Conservation (phyloP, 1,140 invertebrate species). For the Cydia strobilella region DNA sequence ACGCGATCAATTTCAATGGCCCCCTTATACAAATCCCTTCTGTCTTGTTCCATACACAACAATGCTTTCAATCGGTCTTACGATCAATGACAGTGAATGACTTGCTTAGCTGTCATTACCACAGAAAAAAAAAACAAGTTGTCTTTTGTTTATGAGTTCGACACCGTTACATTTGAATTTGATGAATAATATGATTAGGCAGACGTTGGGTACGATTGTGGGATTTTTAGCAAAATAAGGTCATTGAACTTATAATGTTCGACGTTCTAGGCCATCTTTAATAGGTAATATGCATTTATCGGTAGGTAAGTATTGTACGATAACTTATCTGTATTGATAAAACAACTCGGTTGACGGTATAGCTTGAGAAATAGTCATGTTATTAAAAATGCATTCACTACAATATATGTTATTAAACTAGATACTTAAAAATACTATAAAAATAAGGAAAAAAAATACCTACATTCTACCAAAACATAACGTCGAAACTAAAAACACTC, state of each 20-base stretch:
- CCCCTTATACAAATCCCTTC: slow-evolving; percentile 77
- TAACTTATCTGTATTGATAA: slow-evolving; percentile 75
- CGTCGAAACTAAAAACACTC: slow-evolving; percentile 59
- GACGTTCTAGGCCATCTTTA: slow-evolving; percentile 24
- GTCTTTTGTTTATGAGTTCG: slow-evolving; percentile 3
- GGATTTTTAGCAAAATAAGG: slow-evolving; percentile 8
- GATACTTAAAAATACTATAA: slow-evolving; percentile 42
- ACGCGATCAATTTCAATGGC: slow-evolving; percentile 77
- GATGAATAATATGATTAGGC: neutral
- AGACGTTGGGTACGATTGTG: neutral
- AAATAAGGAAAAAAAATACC: slow-evolving; percentile 44
- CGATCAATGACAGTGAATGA: slow-evolving; percentile 30
- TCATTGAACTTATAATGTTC: slow-evolving; percentile 5
- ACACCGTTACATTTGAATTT: slow-evolving; percentile 4
- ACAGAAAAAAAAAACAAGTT: neutral
- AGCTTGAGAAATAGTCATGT: slow-evolving; percentile 44
- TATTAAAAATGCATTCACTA: slow-evolving; percentile 38
- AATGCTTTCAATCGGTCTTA: slow-evolving; percentile 37
- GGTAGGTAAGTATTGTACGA: slow-evolving; percentile 51
- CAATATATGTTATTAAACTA: slow-evolving; percentile 40
- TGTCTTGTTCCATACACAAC: slow-evolving; percentile 74
- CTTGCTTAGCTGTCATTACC: neutral
- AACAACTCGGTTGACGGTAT: slow-evolving; percentile 74
- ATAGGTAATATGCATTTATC: slow-evolving; percentile 40
- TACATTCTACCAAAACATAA: slow-evolving; percentile 67